phyloP scores from a whole-genome alignment of 2,113 vertebrate species.

The Cyprinodon brontotheroides region DNA sequence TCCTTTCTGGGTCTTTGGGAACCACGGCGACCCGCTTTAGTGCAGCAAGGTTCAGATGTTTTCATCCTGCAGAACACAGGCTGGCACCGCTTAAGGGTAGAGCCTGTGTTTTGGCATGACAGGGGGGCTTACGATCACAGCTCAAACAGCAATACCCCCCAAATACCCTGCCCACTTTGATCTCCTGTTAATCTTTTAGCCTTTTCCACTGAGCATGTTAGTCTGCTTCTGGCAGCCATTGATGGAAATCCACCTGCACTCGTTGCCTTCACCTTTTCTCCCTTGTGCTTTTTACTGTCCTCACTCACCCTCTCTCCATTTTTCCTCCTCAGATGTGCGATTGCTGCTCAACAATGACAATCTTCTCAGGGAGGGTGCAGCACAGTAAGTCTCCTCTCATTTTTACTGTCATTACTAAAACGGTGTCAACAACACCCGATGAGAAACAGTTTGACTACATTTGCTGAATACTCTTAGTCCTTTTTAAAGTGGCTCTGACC shows the following conservation, averaged over 20 bases:
- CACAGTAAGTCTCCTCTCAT: conserved; percentile 85
- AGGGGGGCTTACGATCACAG: too few species aligned
- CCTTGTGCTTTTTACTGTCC: background rate
- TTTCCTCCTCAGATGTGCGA: conserved; percentile 86
- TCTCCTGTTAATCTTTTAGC: conserved; percentile 41
- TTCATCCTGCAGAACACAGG: background rate
- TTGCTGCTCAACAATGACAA: conserved; percentile 97
- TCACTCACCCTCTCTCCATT: background rate
- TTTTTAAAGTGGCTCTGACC: background rate
- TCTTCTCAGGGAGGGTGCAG: conserved; percentile 97
- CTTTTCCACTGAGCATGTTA: conserved; percentile 53
- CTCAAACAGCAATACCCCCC: background rate
- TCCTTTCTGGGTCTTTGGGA: background rate
- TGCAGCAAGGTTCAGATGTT: background rate
- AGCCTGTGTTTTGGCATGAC: conserved; percentile 25
- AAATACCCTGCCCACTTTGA: conserved; percentile 36
- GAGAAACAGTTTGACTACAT: background rate
- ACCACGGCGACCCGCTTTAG: background rate
- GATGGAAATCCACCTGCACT: conserved; percentile 15
- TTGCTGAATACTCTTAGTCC: background rate
- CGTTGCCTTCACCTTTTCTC: background rate
- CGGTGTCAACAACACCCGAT: background rate
- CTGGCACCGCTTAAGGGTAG: conserved; percentile 3
- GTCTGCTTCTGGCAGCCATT: conserved; percentile 49
- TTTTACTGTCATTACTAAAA: background rate